Evolutionary conservation across 2,113 vertebrate genomes (phyloP).

Genomic region (Colaptes auratus): DNA sequence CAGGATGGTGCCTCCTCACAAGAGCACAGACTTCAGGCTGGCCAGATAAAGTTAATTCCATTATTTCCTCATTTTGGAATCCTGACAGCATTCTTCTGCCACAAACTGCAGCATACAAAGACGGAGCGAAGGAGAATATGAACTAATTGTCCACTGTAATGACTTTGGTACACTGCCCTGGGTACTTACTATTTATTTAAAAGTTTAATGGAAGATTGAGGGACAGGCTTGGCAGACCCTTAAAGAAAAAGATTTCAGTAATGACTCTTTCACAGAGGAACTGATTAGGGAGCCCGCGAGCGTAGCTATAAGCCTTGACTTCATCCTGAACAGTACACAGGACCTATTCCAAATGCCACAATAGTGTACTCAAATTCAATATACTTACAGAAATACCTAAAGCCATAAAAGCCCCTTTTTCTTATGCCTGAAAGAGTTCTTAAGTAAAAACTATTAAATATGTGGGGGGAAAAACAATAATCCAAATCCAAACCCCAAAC

Average conservation of each 20-base stretch:
- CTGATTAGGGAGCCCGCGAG: not conserved
- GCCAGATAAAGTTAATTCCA: not conserved
- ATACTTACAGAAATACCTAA: not conserved
- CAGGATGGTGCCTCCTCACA: not conserved
- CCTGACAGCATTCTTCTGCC: not conserved
- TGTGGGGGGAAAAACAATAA: not conserved
- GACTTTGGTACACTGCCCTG: not conserved
- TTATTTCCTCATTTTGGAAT: not conserved
- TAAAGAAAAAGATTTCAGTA: conserved; percentile 9
- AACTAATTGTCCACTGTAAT: conserved; percentile 12
- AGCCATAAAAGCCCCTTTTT: not conserved
- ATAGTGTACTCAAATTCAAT: not conserved
- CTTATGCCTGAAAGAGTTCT: not conserved
- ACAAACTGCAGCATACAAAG: not conserved
- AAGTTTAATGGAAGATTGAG: conserved; percentile 8
- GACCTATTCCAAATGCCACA: not conserved
- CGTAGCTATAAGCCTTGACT: conserved; percentile 20
- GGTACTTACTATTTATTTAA: not conserved
- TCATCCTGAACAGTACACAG: not conserved
- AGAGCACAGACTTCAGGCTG: not conserved
- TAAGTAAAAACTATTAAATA: not conserved
- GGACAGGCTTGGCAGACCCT: conserved; percentile 25
- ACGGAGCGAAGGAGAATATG: not conserved
- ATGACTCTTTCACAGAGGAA: conserved; percentile 8
- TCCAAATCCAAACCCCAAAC: not conserved